These are phyloP conservation scores for Ferdinandea cuprea DNA, from an alignment of 2,888 invertebrate genomes.

Conservation along the genomic window DNA sequence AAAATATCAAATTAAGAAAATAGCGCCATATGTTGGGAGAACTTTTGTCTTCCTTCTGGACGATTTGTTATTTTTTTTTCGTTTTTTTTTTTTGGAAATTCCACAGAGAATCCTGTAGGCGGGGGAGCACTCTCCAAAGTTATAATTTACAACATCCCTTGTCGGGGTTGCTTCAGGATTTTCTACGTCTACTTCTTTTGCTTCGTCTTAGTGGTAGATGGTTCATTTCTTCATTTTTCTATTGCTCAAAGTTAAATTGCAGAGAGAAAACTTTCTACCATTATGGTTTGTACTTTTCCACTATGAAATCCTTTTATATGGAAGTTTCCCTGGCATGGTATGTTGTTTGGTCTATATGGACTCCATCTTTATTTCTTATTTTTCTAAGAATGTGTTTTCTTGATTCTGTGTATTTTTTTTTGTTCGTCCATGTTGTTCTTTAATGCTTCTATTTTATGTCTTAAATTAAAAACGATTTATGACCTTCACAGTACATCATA, in stretches of 20 bases:
- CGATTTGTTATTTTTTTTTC: conserved; percentile 45
- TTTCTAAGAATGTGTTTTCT: conserved; percentile 31
- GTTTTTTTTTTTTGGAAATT: conserved; percentile 22
- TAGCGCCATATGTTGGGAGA: conserved; percentile 58
- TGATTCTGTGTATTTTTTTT: conserved; percentile 5
- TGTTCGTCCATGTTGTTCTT: conserved; percentile 29
- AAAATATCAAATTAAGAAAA: conserved; percentile 69
- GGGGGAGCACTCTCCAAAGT: conserved; percentile 65
- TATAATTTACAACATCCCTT: conserved; percentile 70
- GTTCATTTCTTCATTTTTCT: conserved; percentile 56
- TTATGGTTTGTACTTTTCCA: conserved; percentile 68
- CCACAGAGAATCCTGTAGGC: conserved; percentile 50
- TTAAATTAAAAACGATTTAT: conserved; percentile 73
- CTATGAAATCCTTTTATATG: conserved; percentile 67
- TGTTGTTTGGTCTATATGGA: conserved; percentile 27
- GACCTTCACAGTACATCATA: conserved; percentile 71
- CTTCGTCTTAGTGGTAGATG: conserved; percentile 6
- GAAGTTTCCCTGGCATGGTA: conserved; percentile 21
- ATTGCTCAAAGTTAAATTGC: conserved; percentile 73
- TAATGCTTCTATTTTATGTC: conserved; percentile 64
- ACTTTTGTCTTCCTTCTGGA: conserved; percentile 43
- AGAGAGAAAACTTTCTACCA: conserved; percentile 64
- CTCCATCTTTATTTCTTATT: conserved; percentile 30
- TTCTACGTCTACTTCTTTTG: conserved; percentile 20
- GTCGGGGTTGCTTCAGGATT: conserved; percentile 33